Conservation (phyloP, 2,797 vertebrate species). For the Holocentrus rufus region DNA sequence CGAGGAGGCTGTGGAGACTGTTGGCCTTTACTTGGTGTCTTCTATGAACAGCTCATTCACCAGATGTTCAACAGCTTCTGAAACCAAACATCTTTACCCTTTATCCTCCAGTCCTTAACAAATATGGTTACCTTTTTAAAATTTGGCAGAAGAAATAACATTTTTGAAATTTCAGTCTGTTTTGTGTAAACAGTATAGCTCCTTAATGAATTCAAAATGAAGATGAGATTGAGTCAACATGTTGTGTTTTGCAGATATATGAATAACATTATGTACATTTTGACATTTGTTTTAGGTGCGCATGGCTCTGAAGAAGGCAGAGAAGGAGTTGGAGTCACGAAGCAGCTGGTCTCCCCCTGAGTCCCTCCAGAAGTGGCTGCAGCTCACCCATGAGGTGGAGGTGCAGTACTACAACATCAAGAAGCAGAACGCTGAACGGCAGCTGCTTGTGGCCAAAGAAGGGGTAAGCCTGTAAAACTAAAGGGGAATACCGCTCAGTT, state of each 20-base stretch:
- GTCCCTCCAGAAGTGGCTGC: slow-evolving; percentile 96
- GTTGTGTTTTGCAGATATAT: too few species aligned
- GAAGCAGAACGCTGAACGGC: slow-evolving; percentile 95
- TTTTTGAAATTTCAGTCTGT: too few species aligned
- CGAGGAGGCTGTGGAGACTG: not conserved
- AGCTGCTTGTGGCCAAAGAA: slow-evolving; percentile 96
- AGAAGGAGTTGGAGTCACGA: slow-evolving; percentile 96
- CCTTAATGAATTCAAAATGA: too few species aligned
- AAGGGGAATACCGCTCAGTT: not conserved
- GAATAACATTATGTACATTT: not conserved
- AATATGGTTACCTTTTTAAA: not conserved
- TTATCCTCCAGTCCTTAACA: too few species aligned
- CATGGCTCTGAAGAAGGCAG: slow-evolving; percentile 95
- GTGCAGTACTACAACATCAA: slow-evolving; percentile 99
- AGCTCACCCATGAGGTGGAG: slow-evolving; percentile 98
- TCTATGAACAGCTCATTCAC: too few species aligned
- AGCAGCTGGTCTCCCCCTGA: slow-evolving; percentile 92
- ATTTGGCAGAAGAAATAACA: not conserved
- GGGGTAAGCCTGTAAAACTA: slow-evolving; percentile 83
- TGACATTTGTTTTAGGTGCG: slow-evolving; percentile 84
- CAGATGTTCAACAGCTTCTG: not conserved
- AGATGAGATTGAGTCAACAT: too few species aligned
- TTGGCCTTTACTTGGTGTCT: too few species aligned
- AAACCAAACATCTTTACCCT: not conserved
- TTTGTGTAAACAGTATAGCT: too few species aligned